Evolutionary conservation across 2,113 vertebrate species (phyloP).

Genomic region (Sialia sialis): DNA sequence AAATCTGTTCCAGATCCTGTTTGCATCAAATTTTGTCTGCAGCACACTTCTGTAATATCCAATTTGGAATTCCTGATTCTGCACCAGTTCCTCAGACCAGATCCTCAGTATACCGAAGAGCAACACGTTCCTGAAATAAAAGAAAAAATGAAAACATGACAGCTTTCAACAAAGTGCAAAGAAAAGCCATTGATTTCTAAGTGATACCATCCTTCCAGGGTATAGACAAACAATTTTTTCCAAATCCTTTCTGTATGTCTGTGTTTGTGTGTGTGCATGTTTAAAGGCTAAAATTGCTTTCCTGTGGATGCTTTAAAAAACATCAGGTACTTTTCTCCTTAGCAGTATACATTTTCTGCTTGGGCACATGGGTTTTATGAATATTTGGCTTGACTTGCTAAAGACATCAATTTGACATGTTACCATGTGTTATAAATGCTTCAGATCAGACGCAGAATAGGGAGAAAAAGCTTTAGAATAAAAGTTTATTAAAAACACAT

Average conservation of each 20-base stretch:
- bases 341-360: constrained; percentile 15
- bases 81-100: not conserved
- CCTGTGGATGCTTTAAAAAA: constrained; percentile 2
- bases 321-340: constrained; percentile 17
- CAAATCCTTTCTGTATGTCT: not conserved
- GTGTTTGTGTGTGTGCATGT: not conserved
- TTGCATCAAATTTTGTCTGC: constrained; percentile 27
- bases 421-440: constrained; percentile 46
- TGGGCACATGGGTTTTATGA: constrained; percentile 49
- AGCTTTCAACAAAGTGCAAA: not conserved
- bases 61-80: not conserved
- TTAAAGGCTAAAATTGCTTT: not conserved
- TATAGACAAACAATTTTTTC: not conserved
- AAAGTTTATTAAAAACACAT: constrained; percentile 67
- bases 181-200: not conserved
- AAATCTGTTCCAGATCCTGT: constrained; percentile 36
- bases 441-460: constrained; percentile 49
- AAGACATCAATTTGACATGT: constrained; percentile 50
- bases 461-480: constrained; percentile 35
- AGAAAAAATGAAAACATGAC: constrained; percentile 4
- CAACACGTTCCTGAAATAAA: not conserved
- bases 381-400: constrained; percentile 57
- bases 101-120: not conserved
- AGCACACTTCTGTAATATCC: not conserved
- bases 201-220: not conserved